Evolutionary conservation across 2,888 invertebrate genomes (phyloP), one percentile per base, ranked within the genome.

Genomic region (Rhamphomyia laevipes): DNA sequence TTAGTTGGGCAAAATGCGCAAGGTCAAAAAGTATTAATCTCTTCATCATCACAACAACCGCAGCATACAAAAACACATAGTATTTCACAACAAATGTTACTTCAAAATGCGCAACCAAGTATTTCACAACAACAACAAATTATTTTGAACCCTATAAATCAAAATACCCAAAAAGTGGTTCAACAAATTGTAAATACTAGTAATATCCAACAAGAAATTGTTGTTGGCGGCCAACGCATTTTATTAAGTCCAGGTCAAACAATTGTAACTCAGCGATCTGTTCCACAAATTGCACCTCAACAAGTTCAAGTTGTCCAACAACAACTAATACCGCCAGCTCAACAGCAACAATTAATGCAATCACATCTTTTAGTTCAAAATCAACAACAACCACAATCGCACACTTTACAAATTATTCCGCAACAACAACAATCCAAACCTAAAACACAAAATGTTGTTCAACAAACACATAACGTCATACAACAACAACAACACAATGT

Each of bases 141-240:
- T 46, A 52, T 63, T 13, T 54, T 58, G 27, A 53, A 58, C 35
- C 56, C 61, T 45, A 44, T 58, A 23, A 48, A 53, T 12, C 51
- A 53, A 15, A 9, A 17, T 6, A 43, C 43, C n/a, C 68, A 70
- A 51, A 70, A 71, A 51, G 68, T 68, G 31, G 65, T 71, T 51
- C 71, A 71, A 55, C 70, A 71, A 55, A 66, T 68, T 52, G 67
- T 70, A 9, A 67, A 69, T 50, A 65, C 68, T 0, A 69, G 68
- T 50, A 70, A 65, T 54, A 63, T 66, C 15, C 68, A 68, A 47
- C 71, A 71, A 50, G 71, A 71, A 53, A 67, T 70, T 50, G 62
- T 71, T 45, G 63, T 71, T 53, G 70, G 70, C 21, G 69, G 70
- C 0, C 71, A 71, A 51, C 60, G 69, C 27, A 68, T 71, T 21